These are phyloP conservation scores for Erebia aethiops DNA, from an alignment of 2,888 invertebrate genomes.

Conservation along the genomic window DNA sequence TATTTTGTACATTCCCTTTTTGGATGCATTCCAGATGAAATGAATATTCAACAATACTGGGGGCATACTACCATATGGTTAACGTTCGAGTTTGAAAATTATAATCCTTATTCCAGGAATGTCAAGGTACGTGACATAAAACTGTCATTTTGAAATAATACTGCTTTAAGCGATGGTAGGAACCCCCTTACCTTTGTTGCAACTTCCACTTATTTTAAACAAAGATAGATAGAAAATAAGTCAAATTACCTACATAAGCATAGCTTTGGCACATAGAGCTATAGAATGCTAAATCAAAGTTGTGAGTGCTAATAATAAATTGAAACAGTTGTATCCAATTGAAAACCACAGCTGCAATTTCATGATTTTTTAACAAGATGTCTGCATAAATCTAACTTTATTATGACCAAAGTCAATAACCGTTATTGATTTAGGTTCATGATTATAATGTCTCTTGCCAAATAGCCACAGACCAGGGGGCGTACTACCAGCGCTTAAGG, in stretches of 20 bases:
- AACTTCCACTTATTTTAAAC: too few species aligned
- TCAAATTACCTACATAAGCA: not conserved
- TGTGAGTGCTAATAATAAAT: not conserved
- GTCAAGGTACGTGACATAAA: too few species aligned
- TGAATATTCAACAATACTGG: too few species aligned
- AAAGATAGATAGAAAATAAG: too few species aligned
- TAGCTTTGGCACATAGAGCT: not conserved
- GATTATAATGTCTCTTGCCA: constrained; percentile 3
- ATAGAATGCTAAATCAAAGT: not conserved
- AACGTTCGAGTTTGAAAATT: too few species aligned
- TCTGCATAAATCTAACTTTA: constrained; percentile 18
- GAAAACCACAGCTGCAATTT: constrained; percentile 18
- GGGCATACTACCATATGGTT: too few species aligned
- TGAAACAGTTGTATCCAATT: constrained; percentile 18
- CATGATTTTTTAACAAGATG: constrained; percentile 7
- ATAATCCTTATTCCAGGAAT: too few species aligned
- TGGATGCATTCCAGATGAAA: too few species aligned
- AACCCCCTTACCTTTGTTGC: too few species aligned
- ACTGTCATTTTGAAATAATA: too few species aligned
- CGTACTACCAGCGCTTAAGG: not conserved
- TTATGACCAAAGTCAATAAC: constrained; percentile 7
- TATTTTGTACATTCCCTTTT: too few species aligned
- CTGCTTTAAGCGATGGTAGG: too few species aligned
- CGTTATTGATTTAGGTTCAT: constrained; percentile 16
- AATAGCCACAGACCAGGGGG: not conserved